A percentile compares a stretch with the other conserved stretches of the same genome.
phyloP scores from a whole-genome alignment of 2,113 vertebrate genomes.

The Monopterus albus region DNA sequence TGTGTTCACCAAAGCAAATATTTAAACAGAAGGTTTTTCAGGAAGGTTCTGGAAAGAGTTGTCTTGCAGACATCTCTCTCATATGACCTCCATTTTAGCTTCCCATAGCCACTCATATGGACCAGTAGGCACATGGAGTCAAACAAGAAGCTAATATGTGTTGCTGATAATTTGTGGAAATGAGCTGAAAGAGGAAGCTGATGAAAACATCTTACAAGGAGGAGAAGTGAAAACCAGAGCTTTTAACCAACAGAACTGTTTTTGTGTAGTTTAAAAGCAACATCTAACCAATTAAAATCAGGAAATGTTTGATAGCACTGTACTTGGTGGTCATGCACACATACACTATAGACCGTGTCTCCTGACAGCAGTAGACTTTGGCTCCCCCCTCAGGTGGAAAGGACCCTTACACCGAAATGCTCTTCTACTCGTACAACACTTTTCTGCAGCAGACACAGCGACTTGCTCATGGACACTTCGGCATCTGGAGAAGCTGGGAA shows the following conservation, averaged over 20 bases:
- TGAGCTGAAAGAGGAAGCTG: slow-evolving; percentile 14
- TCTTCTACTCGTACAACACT: no score
- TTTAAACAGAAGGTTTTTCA: neutral
- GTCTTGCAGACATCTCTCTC: neutral
- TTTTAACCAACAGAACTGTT: neutral
- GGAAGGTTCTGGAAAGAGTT: slow-evolving; percentile 1
- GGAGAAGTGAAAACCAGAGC: neutral
- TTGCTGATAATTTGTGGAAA: slow-evolving; percentile 52
- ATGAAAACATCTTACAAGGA: slow-evolving; percentile 31
- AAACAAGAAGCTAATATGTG: slow-evolving; percentile 59
- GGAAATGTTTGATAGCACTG: neutral
- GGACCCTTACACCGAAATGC: neutral
- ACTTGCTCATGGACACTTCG: no score
- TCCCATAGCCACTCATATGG: slow-evolving; percentile 31
- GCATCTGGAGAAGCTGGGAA: no score
- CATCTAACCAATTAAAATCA: neutral
- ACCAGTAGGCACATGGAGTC: slow-evolving; percentile 1
- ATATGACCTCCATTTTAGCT: slow-evolving; percentile 26
- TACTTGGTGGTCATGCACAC: neutral
- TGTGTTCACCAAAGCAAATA: neutral
- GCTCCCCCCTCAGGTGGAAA: slow-evolving; percentile 60
- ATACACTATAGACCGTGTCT: neutral
- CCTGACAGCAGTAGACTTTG: slow-evolving; percentile 13
- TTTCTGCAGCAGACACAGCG: no score
- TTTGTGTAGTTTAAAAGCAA: neutral